Base-by-base conservation (phyloP, 2,113 vertebrate species). In the Blennius ocellaris region DNA sequence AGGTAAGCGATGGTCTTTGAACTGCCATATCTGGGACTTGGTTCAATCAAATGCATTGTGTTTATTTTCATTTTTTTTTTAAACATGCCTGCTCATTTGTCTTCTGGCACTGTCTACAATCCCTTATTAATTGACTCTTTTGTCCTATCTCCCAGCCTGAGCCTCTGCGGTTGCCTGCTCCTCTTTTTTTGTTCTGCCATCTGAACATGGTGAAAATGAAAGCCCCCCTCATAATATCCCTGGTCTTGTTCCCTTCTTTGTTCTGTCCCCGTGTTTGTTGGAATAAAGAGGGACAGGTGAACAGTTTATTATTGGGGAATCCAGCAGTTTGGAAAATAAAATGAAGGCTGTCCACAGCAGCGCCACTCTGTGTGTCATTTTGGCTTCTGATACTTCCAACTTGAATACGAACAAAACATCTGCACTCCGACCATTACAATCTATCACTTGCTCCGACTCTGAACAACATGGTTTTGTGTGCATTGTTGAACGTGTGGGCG, bases 71-170 rank as follows among this genome's bases (percentile, higher is more conserved):
- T 1, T 1, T 6, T 39, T 55, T 59, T 62, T 69, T 40, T 9
- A 15, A 50, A 73, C 45, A 48, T 16, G 48, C 8, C 12, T 11
- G 17, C 41, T 72, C 62, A 47, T 86, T 78, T 73, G 53, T 73
- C 61, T 62, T 68, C 52, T 54, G 36, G 15, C 40, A 54, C 58
- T 51, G 40, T 79, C 64, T 44, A n/a, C 6, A 8, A 57, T 74
- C 62, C 58, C 73, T 74, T 71, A 81, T 83, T 80, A 77, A 86
- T 69, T 72, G 49, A 82, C 60, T 84, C 71, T 69, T 84, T 83
- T 80, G 73, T 84, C 68, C 55, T 52, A 16, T 77, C 59, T 75
- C 61, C 58, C 54, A 69, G 61, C 37, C 73, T 61, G 57, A 59
- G 56, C 56, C 43, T 63, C 59, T 58, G 49, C 44, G 65, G 51